phyloP scores from a whole-genome alignment of 2,113 vertebrate species.

The Tragulus kanchil region DNA sequence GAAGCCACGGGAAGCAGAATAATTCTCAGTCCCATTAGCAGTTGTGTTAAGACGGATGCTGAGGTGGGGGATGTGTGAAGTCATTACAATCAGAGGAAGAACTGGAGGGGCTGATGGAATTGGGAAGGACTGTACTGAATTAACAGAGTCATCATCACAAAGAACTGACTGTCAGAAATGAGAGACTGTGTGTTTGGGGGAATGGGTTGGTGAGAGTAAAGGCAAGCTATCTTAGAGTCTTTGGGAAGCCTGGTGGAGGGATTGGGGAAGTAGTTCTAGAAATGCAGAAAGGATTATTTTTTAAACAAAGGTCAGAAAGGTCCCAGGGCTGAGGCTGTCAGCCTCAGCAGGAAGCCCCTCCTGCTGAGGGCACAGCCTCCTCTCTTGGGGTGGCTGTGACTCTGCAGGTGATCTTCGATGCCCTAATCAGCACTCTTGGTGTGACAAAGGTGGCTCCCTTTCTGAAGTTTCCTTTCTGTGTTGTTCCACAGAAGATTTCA shows the following conservation, averaged over 20 bases:
- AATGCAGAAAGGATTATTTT: neutral
- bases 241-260: neutral
- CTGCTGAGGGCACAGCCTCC: slow-evolving; percentile 26
- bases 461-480: slow-evolving; percentile 22
- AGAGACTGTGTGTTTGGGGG: neutral
- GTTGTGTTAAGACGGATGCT: neutral
- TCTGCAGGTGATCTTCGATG: neutral
- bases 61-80: neutral
- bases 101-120: neutral
- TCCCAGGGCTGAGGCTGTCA: neutral
- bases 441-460: neutral
- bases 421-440: slow-evolving; percentile 15
- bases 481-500: slow-evolving; percentile 51
- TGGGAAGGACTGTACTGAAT: neutral
- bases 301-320: neutral
- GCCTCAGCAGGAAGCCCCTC: slow-evolving; percentile 69
- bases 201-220: neutral
- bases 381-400: neutral
- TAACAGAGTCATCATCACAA: neutral
- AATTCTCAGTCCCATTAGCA: neutral
- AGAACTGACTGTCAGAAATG: neutral
- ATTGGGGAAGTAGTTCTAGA: neutral
- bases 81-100: slow-evolving; percentile 23
- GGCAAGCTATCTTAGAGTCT: neutral
- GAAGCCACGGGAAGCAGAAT: neutral